Conservation (phyloP, 2,888 invertebrate genomes). For the Sturmia bella region DNA sequence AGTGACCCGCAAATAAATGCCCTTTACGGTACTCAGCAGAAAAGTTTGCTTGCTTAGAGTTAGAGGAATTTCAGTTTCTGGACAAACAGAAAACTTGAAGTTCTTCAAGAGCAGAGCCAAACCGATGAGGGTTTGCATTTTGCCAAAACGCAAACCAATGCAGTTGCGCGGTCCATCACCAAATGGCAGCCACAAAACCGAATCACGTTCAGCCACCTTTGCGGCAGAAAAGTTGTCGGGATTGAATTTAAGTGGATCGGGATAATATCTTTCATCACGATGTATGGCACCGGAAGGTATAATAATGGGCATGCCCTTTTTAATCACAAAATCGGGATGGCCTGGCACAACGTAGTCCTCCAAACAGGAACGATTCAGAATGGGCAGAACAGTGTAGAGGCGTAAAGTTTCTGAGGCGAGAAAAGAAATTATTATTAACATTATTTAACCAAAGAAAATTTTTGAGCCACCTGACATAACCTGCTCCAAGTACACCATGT, state of each 20-base stretch:
- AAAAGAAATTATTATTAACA: no score
- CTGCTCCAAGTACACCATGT: constrained; percentile 82
- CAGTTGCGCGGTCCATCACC: constrained; percentile 80
- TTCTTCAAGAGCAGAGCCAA: constrained; percentile 74
- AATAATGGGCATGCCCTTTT: constrained; percentile 83
- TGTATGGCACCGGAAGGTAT: constrained; percentile 84
- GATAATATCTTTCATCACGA: constrained; percentile 84
- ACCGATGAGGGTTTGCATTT: constrained; percentile 78
- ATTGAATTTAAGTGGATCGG: constrained; percentile 85
- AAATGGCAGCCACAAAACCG: constrained; percentile 77
- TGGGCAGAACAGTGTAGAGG: constrained; percentile 83
- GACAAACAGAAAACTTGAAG: constrained; percentile 75
- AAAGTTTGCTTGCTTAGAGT: constrained; percentile 67
- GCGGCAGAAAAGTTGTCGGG: constrained; percentile 85
- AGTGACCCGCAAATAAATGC: constrained; percentile 73
- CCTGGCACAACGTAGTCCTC: constrained; percentile 83
- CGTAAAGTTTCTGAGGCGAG: constrained; percentile 83
- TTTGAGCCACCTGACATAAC: constrained; percentile 81
- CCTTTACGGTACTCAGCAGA: constrained; percentile 72
- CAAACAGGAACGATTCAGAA: constrained; percentile 83
- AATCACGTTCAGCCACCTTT: constrained; percentile 83
- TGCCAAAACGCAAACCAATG: constrained; percentile 79
- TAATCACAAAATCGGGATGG: constrained; percentile 82
- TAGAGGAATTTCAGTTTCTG: constrained; percentile 76
- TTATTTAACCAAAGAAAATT: background rate